phyloP scores from a whole-genome alignment of 2,113 vertebrate species.

The Oryzias javanicus region DNA sequence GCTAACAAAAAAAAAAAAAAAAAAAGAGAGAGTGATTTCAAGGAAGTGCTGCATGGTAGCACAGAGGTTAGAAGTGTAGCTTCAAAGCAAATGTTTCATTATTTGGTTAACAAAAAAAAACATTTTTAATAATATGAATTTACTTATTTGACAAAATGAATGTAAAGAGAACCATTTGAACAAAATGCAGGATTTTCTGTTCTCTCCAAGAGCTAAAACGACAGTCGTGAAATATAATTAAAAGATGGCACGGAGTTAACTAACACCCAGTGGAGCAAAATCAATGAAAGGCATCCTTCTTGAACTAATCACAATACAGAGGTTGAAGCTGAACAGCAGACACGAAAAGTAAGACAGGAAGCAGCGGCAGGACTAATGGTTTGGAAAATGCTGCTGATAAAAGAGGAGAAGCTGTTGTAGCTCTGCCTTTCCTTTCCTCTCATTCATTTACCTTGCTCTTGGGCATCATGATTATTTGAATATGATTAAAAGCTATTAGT shows the following conservation, averaged over 20 bases:
- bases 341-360: conserved; percentile 65
- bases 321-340: conserved; percentile 57
- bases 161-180: neutral
- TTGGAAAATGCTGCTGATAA: conserved; percentile 72
- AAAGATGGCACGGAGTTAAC: conserved; percentile 69
- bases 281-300: conserved; percentile 65
- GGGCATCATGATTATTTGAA: conserved; percentile 10
- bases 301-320: conserved; percentile 70
- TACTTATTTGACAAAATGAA: neutral
- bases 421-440: conserved; percentile 28
- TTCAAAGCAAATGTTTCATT: no score
- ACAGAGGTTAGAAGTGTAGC: no score
- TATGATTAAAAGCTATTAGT: conserved; percentile 10
- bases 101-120: no score
- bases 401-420: conserved; percentile 54
- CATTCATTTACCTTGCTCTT: conserved; percentile 46
- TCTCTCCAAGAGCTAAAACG: conserved; percentile 37
- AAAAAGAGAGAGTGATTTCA: no score
- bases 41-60: no score
- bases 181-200: neutral
- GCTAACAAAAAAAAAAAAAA: no score
- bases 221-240: conserved; percentile 67
- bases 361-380: conserved; percentile 71
- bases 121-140: neutral
- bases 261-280: conserved; percentile 65